Base-by-base conservation (phyloP, 2,113 vertebrate species). In the Pagrus major region DNA sequence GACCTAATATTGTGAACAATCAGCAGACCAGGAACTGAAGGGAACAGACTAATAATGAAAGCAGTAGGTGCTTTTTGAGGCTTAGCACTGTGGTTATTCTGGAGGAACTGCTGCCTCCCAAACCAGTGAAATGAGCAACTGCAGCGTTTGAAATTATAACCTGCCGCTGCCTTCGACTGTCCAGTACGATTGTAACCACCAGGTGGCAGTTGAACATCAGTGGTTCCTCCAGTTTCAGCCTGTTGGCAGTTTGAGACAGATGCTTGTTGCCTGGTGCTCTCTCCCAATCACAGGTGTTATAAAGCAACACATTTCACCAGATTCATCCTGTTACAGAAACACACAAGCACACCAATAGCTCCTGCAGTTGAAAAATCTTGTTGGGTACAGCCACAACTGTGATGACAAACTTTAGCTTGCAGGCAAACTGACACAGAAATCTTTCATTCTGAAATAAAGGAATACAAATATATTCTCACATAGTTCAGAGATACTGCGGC, bases 151-250 rank as follows among this genome's bases (percentile, higher is more conserved):
- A 12, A 56, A 29, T 5, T 15, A 70, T 3, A 21, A 56, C 10
- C 12, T 61, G n/a, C 56, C 64, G 6, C 5, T 3, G 0, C 52
- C 6, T 2, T 1, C 2, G 25, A 6, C 25, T 20, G 6, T 39
- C 25, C 9, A 29, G 18, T 10, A 0, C n/a, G 4, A 0, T 0
- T 56, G 31, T 8, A 3, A 23, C 86, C 91, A 90, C 81, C 46
- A 88, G 91, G 81, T 77, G 91, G 71, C 89, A 90, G 77, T 55
- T 72, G 15, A 44, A 39, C 47, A 79, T 52, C 63, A 75, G 20
- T 11, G 2, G 9, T 46, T 81, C 33, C 23, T n/a, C 4, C 15
- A 2, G 23, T 16, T n/a, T 3, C 15, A 2, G 23, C 14, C 41
- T 5, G 23, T n/a, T n/a, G n/a, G n/a, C n/a, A n/a, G n/a, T n/a